Base-by-base conservation (phyloP, 2,113 vertebrate genomes). In the Chionis minor region DNA sequence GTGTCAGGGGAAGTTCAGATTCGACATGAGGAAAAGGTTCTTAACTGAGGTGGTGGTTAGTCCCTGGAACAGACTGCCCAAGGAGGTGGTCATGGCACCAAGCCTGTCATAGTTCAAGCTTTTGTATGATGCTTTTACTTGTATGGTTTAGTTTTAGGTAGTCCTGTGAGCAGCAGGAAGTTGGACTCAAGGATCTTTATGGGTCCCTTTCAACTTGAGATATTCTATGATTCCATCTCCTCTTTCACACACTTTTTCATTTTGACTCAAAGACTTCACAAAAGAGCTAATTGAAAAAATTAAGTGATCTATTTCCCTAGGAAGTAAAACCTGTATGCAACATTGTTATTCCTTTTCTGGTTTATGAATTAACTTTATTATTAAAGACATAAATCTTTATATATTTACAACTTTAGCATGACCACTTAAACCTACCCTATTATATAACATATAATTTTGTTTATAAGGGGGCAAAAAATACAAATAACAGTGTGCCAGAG, bases 1-100 rank as follows among this genome's bases (percentile, higher is more conserved):
- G 40, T 6, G 0, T 40, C 20, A 22, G 15, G 14, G 6, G 2
- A 62, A 63, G 9, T 26, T 59, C 32, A 51, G 28, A 28, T 1
- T 17, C 12, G 21, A 19, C n/a, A 38, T 32, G 24, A 45, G 27
- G 12, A 27, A 49, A 55, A 86, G 13, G 3, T 8, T 56, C 14
- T 47, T 52, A 51, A 27, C 18, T 10, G 16, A n/a, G 14, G 49
- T 35, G 14, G 42, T 32, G 23, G 10, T 18, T 2, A 1, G 15
- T 54, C 42, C 8, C 18, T 12, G 10, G 44, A 56, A 73, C 8
- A 89, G 32, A n/a, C 10, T 91, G 10, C 70, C 22, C 27, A 54
- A 40, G 27, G 56, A 44, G 20, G 6, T 16, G 15, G 10, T 40
- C 56, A 40, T 0, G 0, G 19, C 27, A 69, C 38, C 8, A 42